Conservation (phyloP, 2,113 vertebrate genomes). For the Eretmochelys imbricata region DNA sequence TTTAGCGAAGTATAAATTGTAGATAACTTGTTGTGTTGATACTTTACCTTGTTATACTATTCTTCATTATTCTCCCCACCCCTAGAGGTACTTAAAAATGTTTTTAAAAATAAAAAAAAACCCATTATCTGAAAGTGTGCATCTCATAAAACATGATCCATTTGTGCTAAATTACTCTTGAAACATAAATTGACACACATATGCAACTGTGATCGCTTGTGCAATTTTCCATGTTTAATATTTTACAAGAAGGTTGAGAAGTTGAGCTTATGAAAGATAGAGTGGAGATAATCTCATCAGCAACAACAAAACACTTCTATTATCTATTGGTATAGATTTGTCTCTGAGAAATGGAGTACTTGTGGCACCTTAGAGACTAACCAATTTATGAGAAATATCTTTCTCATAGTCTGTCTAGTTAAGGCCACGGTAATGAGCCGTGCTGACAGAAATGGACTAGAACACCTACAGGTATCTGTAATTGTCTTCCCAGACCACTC, state of each 20-base stretch:
- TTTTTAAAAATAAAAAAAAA: constrained; percentile 62
- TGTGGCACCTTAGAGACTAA: too few species aligned
- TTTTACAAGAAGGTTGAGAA: constrained; percentile 75
- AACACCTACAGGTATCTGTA: background rate
- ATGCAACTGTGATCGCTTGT: constrained; percentile 38
- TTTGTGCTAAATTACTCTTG: constrained; percentile 66
- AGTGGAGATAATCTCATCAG: constrained; percentile 51
- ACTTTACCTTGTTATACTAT: constrained; percentile 7
- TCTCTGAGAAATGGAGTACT: background rate
- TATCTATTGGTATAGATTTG: accelerated
- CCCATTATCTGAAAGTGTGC: constrained; percentile 62
- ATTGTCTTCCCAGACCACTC: background rate
- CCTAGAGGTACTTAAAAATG: constrained; percentile 54
- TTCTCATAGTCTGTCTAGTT: background rate
- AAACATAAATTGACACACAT: constrained; percentile 61
- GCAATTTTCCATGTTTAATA: constrained; percentile 70
- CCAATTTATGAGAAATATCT: background rate
- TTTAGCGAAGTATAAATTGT: background rate
- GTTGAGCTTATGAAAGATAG: constrained; percentile 44
- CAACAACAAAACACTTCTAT: background rate
- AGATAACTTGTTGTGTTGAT: background rate
- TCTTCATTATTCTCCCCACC: constrained; percentile 53
- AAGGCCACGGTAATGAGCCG: background rate
- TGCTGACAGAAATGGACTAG: background rate
- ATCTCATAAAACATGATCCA: constrained; percentile 69